A percentile compares a stretch with the other conserved stretches of the same genome.
Conservation (phyloP, 2,113 vertebrate species). For the Theropithecus gelada region DNA sequence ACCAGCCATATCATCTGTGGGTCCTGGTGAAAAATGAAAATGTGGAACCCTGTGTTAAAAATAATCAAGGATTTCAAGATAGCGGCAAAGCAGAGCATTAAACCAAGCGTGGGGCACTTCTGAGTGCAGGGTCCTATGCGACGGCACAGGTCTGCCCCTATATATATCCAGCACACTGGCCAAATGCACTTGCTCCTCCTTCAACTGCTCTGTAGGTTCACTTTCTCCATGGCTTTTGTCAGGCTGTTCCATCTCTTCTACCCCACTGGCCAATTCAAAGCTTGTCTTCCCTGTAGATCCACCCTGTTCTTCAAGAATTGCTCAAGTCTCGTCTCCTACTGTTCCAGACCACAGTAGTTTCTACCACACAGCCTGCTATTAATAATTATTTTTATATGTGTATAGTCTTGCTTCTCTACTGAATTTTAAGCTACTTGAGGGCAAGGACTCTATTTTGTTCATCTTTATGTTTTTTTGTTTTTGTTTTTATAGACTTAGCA, state of each 20-base stretch:
- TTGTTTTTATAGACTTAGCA: neutral
- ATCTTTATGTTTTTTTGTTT: neutral
- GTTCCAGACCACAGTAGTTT: neutral
- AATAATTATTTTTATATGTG: neutral
- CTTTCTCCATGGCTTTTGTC: neutral
- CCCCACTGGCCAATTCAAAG: neutral
- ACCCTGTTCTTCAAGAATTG: neutral
- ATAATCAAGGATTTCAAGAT: neutral
- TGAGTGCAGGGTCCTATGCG: neutral
- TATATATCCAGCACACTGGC: neutral
- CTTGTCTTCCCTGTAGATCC: neutral
- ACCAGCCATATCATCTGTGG: neutral
- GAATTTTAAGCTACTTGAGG: constrained; percentile 41
- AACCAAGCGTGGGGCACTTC: neutral
- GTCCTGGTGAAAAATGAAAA: neutral
- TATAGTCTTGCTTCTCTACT: neutral
- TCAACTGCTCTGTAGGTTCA: neutral
- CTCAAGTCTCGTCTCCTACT: neutral
- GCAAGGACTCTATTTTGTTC: neutral
- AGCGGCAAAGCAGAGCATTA: neutral
- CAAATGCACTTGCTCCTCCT: neutral
- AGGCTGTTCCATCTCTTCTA: neutral
- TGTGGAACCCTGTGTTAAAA: neutral
- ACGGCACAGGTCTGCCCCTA: neutral
- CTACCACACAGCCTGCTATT: neutral